Evolutionary conservation across 2,797 vertebrate species (phyloP), one percentile per base, ranked within the genome.

Genomic region (Gephyroberyx darwinii): DNA sequence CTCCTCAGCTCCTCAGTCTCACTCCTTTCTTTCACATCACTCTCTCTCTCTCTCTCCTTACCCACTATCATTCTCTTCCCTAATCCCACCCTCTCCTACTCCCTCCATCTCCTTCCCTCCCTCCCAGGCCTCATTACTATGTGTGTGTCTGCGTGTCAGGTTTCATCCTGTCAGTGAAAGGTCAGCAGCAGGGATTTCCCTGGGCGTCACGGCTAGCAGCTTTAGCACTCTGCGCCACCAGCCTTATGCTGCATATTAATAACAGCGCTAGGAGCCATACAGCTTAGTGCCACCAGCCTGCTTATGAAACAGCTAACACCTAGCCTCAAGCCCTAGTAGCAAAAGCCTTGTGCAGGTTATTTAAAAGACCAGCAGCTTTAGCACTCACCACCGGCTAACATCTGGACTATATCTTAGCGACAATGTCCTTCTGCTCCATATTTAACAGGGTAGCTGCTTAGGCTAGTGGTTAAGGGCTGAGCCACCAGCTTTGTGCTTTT

Each of bases 111-210:
- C 70, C 62, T 60, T 52, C 45, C 47, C 54, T 54, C 54, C 62
- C 75, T 83, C 74, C 75, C 56, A 86, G 67, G 65, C 50, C 78
- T 90, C 87, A 89, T 90, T 91, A 90, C 77, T 87, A 85, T 88
- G 76, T 85, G 81, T 88, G 86, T 79, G 71, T 88, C 74, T 88
- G 80, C 37, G 26, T 88, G 91, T 92, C 90, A 85, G 89, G 82
- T 89, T 91, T 90, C 86, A 92, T 92, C 84, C 90, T 78, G 87
- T 92, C 91, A 91, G 84, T 81, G 84, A 91, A 92, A 92, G 91
- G 91, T 92, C 91, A 92, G 86, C 87, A 88, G 86, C 86, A 79
- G 90, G 91, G 90, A 90, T 90, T 90, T 92, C 91, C 91, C 90
- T 84, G 77, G 90, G 91, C 90, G 86, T 89, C 84, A 65, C 82